Evolutionary conservation across 2,113 vertebrate genomes (phyloP).

Genomic region (Caracal caracal): DNA sequence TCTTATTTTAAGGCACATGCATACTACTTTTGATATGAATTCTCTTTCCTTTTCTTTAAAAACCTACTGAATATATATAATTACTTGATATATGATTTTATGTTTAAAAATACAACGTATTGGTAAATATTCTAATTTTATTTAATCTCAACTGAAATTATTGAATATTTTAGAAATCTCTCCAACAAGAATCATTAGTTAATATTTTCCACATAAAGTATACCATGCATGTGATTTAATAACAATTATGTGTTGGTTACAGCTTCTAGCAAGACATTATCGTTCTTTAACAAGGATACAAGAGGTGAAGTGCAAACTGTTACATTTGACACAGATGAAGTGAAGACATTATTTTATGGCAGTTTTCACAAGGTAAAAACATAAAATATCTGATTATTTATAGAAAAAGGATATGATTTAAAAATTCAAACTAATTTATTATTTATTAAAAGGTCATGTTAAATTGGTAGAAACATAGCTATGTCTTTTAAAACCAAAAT

Average conservation of each 20-base stretch:
- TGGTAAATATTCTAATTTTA: neutral
- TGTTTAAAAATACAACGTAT: slow-evolving; percentile 18
- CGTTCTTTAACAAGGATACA: slow-evolving; percentile 96
- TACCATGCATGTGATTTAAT: neutral
- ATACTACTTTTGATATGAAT: slow-evolving; percentile 15
- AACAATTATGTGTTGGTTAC: slow-evolving; percentile 72
- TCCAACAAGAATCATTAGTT: neutral
- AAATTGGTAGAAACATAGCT: slow-evolving; percentile 41
- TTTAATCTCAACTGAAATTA: neutral
- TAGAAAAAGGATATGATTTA: slow-evolving; percentile 43
- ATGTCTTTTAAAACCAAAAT: slow-evolving; percentile 20
- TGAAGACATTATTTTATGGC: slow-evolving; percentile 96
- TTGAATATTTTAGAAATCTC: neutral
- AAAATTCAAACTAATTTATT: slow-evolving; percentile 34
- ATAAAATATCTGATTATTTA: slow-evolving; percentile 62
- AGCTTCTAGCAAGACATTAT: slow-evolving; percentile 93
- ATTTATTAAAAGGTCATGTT: slow-evolving; percentile 27
- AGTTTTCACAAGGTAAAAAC: slow-evolving; percentile 98
- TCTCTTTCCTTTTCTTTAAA: neutral
- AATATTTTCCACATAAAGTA: slow-evolving; percentile 28
- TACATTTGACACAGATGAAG: slow-evolving; percentile 90
- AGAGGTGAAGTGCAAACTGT: slow-evolving; percentile 93
- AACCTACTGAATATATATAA: neutral
- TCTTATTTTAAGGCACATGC: slow-evolving; percentile 29
- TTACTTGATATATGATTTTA: slow-evolving; percentile 8